Evolutionary conservation across 2,888 invertebrate genomes (phyloP), one percentile per base, ranked within the genome.

Genomic region (Drosophila nr. perissopoda): DNA sequence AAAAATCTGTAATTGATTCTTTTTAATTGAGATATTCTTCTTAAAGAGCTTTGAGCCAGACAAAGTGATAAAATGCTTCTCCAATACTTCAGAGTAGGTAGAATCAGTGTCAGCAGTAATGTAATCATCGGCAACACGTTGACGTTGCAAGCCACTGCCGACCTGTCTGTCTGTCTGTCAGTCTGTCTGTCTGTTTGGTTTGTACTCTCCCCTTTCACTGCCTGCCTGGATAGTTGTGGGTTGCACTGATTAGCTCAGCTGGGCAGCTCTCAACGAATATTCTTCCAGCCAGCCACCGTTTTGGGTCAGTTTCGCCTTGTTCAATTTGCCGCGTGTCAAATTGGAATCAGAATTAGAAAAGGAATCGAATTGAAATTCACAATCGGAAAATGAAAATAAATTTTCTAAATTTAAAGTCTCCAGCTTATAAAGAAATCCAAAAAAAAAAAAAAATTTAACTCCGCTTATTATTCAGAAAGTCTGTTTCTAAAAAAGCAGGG

Each of bases 51-150:
- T 31, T 1, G 29, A 29, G 29, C 29, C 29, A 29, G 31, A 31
- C 29, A 29, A 7, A 31, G 7, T 8, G 31, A 31, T 31, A 31
- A 31, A 31, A 31, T 8, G 0, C 29, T 29, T 2, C 31, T 31
- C 31, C 31, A 31, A 31, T 31, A 8, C 31, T 31, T 31, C 31
- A 7, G 31, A 31, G 31, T 31, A 31, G 8, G 31, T 31, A 8
- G 31, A 31, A 31, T 31, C 31, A 31, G 31, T 31, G 31, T 31
- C 31, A 8, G 31, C 2, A 31, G 1, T 8, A 31, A 31, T 31
- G 31, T 29, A 29, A 29, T 29, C 7, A 29, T 7, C 29, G 29
- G 79, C 69, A 68, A 60, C 34, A 57, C 31, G 60, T 73, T 73
- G 33, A 40, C 40, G 16, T 60, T 56, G 45, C 45, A 21, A 45